Evolutionary conservation across 2,888 invertebrate species (phyloP).

Genomic region (Agonopterix arenella): DNA sequence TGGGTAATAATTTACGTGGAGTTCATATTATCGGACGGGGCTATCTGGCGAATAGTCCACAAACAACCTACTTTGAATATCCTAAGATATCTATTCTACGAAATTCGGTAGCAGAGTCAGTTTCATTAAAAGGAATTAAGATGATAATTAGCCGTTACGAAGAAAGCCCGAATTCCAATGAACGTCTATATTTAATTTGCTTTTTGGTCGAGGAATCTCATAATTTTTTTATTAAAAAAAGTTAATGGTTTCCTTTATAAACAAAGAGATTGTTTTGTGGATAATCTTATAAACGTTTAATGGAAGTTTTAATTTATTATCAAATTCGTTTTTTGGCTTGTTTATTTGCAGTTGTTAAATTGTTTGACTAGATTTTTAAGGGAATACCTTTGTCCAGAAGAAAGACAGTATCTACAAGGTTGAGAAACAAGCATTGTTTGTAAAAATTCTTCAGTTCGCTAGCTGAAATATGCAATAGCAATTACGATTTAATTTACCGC

Average conservation of each 20-base stretch:
- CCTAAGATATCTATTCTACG: slow-evolving; percentile 29
- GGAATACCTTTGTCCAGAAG: no score
- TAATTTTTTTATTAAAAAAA: slow-evolving; percentile 16
- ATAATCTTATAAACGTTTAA: slow-evolving; percentile 3
- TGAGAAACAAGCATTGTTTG: no score
- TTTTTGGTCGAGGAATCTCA: slow-evolving; percentile 19
- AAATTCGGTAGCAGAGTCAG: slow-evolving; percentile 43
- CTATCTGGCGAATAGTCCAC: slow-evolving; percentile 25
- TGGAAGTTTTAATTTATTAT: slow-evolving; percentile 1
- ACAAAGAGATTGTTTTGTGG: slow-evolving; percentile 2
- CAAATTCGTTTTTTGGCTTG: background rate
- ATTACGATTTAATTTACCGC: no score
- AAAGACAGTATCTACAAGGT: no score
- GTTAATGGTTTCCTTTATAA: slow-evolving; percentile 5
- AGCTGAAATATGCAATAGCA: no score
- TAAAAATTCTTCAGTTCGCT: no score
- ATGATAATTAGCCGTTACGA: slow-evolving; percentile 49
- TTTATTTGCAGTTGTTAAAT: no score
- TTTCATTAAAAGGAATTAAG: slow-evolving; percentile 50
- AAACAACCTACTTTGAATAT: slow-evolving; percentile 34
- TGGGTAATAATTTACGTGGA: slow-evolving; percentile 26
- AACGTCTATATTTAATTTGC: slow-evolving; percentile 30
- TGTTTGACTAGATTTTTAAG: no score
- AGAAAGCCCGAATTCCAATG: slow-evolving; percentile 33
- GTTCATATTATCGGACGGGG: slow-evolving; percentile 3